Base-by-base conservation (phyloP, 2,113 vertebrate genomes). In the Colistium nudipinnis region DNA sequence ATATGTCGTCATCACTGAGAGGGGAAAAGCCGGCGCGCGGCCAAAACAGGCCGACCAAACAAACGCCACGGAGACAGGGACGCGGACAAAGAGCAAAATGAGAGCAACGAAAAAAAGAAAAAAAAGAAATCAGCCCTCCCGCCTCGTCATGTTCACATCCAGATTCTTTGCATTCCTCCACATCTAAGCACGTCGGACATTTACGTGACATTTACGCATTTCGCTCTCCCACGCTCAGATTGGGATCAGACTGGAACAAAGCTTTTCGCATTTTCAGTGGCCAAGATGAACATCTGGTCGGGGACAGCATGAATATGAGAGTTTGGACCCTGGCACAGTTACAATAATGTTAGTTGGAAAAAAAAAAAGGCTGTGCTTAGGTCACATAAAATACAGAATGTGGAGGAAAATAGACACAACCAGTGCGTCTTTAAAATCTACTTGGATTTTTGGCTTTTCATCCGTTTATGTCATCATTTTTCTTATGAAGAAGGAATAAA, bases 1-100 rank as follows among this genome's bases (percentile, higher is more conserved):
- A 94, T 89, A 95, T 97, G 96, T 96, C 91, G 92, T 94, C 97
- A 98, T 96, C 95, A 93, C 91, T 94, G 93, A 92, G 94, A 95
- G 95, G 95, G n/a, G 94, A 93, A 94, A 92, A 93, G 90, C 83
- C 88, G 94, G 96, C 94, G 56, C 74, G 38, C 10, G 66, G 95
- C 97, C 95, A 95, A 83, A 84, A 82, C 80, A 76, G n/a, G 60
- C 77, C 82, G 41, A 82, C 55, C 70, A 87, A 71, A 77, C 78
- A 85, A 76, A 88, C 68, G 47, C 82, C 75, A 70, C 44, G 44
- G 57, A 79, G 71, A 78, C 49, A 72, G 78, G 84, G 60, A 78
- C 70, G 31, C 57, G 76, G 64, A 83, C 76, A 85, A 72, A 82
- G 80, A 84, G 68, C 70, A 22, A 45, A 33, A 4, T 36, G 56